Conservation (phyloP, 2,888 invertebrate species). For the Venustoraphidia nigricollis region DNA sequence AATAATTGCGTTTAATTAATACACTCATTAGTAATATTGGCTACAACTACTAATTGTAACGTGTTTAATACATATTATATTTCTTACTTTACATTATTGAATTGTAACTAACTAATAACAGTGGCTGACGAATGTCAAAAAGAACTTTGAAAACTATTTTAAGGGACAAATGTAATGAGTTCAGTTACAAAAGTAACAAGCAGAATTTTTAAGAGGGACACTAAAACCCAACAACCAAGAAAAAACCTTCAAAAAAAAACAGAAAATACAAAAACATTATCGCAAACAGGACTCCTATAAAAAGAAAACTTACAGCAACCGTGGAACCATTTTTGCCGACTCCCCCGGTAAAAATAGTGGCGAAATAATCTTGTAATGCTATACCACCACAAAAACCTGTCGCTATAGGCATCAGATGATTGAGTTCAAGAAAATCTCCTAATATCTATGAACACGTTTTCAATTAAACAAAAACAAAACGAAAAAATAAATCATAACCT, state of each 20-base stretch:
- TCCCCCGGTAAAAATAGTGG: slow-evolving; percentile 62
- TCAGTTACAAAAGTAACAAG: neutral
- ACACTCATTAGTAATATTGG: too few species aligned
- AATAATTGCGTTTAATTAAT: too few species aligned
- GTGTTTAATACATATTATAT: too few species aligned
- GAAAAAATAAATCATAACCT: slow-evolving; percentile 6
- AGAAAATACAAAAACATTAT: neutral
- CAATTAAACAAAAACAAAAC: slow-evolving; percentile 7
- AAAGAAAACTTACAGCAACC: slow-evolving; percentile 74
- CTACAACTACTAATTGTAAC: too few species aligned
- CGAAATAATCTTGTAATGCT: slow-evolving; percentile 56
- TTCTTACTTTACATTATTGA: too few species aligned
- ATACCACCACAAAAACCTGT: slow-evolving; percentile 53
- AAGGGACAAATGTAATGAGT: too few species aligned
- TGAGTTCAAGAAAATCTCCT: slow-evolving; percentile 54
- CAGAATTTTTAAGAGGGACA: neutral
- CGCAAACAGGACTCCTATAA: neutral
- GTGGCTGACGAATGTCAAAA: too few species aligned
- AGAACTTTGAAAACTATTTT: neutral
- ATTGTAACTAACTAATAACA: too few species aligned
- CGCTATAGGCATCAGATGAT: slow-evolving; percentile 60
- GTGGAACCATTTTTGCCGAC: slow-evolving; percentile 96
- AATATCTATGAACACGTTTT: slow-evolving; percentile 22
- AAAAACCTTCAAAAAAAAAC: neutral
- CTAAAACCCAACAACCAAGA: slow-evolving; percentile 5